phyloP scores from a whole-genome alignment of 2,113 vertebrate species.

The Mormyrus iriodes region DNA sequence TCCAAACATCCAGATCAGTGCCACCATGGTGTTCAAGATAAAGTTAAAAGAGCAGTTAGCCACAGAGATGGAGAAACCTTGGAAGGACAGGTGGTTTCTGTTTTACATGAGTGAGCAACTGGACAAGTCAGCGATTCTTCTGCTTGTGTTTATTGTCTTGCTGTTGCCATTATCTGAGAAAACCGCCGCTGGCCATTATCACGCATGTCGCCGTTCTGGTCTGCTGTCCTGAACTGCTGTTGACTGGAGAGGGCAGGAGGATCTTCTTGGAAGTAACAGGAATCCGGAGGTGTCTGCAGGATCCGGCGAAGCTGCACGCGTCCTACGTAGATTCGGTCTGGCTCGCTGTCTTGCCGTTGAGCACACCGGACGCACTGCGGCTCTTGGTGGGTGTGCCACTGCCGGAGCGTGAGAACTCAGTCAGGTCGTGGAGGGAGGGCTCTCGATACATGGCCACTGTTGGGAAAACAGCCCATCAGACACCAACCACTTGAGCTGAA shows the following conservation, averaged over 20 bases:
- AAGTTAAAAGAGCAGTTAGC: conserved; percentile 41
- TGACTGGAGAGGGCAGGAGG: conserved; percentile 57
- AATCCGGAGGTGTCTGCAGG: conserved; percentile 88
- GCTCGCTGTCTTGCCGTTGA: conserved; percentile 96
- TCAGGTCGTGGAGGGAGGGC: conserved; percentile 94
- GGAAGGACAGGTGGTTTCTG: conserved; percentile 26
- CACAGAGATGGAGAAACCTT: conserved; percentile 29
- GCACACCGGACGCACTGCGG: conserved; percentile 90
- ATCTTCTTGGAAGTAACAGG: conserved; percentile 82
- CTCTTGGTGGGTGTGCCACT: conserved; percentile 98
- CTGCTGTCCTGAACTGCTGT: conserved; percentile 66
- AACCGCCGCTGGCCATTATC: conserved; percentile 32
- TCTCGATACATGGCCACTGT: conserved; percentile 99
- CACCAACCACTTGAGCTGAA: neutral
- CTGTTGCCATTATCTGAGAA: conserved; percentile 27
- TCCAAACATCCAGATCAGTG: conserved; percentile 55
- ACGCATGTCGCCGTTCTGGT: conserved; percentile 28
- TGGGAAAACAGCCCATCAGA: conserved; percentile 47
- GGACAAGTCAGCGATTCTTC: conserved; percentile 28
- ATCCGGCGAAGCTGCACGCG: conserved; percentile 47
- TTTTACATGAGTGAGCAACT: conserved; percentile 30
- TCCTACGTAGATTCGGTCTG: conserved; percentile 95
- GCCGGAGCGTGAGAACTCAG: conserved; percentile 94
- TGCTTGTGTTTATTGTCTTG: conserved; percentile 8
- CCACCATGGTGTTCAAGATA: conserved; percentile 52